These are phyloP conservation scores for Yponomeuta plumbellus DNA, from an alignment of 2,888 invertebrate genomes.

Conservation along the genomic window DNA sequence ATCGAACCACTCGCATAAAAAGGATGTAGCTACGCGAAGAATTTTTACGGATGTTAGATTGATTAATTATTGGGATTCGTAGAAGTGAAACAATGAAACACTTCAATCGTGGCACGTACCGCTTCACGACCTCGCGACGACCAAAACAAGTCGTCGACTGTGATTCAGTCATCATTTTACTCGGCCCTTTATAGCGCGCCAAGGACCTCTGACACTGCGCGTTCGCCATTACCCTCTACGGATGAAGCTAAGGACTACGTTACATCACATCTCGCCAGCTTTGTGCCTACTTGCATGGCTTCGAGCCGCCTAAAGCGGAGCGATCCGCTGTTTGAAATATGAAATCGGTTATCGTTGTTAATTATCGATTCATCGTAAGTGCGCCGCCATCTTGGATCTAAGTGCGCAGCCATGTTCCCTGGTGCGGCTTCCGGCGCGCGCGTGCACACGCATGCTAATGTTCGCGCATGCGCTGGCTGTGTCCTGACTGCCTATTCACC, in stretches of 20 bases:
- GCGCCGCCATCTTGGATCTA: slow-evolving; percentile 67
- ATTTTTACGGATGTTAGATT: slow-evolving; percentile 7
- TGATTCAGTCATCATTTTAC: slow-evolving; percentile 41
- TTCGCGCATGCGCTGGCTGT: slow-evolving; percentile 45
- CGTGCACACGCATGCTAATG: slow-evolving; percentile 71
- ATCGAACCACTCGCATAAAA: not conserved
- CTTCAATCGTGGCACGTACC: slow-evolving; percentile 48
- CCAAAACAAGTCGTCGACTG: slow-evolving; percentile 47
- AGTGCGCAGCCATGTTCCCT: slow-evolving; percentile 64
- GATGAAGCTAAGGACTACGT: slow-evolving; percentile 44
- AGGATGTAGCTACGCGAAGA: slow-evolving; percentile 3
- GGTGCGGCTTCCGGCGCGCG: slow-evolving; percentile 69
- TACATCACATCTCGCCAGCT: slow-evolving; percentile 53
- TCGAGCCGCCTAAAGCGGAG: slow-evolving; percentile 36
- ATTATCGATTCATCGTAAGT: slow-evolving; percentile 71
- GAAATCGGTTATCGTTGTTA: slow-evolving; percentile 67
- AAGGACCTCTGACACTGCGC: slow-evolving; percentile 50
- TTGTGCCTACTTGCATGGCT: slow-evolving; percentile 32
- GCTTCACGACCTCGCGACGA: slow-evolving; percentile 47
- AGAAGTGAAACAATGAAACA: slow-evolving; percentile 49
- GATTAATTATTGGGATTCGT: slow-evolving; percentile 27
- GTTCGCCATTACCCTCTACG: slow-evolving; percentile 47
- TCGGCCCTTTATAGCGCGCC: slow-evolving; percentile 47
- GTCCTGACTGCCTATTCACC: slow-evolving; percentile 39
- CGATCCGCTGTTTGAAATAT: slow-evolving; percentile 58